Conservation (phyloP, 2,888 invertebrate species). For the Polylopha cassiicola region DNA sequence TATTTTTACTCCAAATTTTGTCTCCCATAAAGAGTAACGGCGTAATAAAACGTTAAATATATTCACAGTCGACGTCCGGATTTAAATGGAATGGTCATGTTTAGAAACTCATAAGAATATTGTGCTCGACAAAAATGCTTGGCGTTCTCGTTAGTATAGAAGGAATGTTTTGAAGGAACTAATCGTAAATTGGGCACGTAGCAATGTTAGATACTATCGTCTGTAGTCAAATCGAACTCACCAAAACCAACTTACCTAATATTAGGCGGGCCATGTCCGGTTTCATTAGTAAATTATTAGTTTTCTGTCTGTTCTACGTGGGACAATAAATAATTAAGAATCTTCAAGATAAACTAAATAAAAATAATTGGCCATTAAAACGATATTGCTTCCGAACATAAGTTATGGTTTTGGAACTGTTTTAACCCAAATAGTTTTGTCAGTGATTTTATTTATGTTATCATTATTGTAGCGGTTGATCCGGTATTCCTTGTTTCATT, state of each 20-base stretch:
- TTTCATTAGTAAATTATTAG: constrained; percentile 19
- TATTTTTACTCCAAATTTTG: constrained; percentile 30
- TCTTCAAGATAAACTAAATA: constrained; percentile 28
- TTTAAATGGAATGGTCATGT: constrained; percentile 67
- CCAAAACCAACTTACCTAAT: constrained; percentile 34
- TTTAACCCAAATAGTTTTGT: constrained; percentile 20
- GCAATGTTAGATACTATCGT: constrained; percentile 62
- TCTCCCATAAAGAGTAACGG: constrained; percentile 52
- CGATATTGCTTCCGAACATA: constrained; percentile 19
- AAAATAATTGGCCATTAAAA: constrained; percentile 20
- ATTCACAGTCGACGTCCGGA: constrained; percentile 46
- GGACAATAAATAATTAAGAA: constrained; percentile 37
- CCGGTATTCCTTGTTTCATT: no score
- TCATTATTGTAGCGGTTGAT: neutral
- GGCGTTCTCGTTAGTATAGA: constrained; percentile 40
- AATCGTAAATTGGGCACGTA: constrained; percentile 61
- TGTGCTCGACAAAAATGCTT: constrained; percentile 59
- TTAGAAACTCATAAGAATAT: constrained; percentile 64
- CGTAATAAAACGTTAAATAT: constrained; percentile 57
- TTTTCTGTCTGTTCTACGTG: constrained; percentile 8
- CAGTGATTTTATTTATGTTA: constrained; percentile 7
- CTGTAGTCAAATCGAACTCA: constrained; percentile 53
- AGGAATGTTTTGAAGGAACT: constrained; percentile 56
- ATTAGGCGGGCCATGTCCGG: constrained; percentile 24
- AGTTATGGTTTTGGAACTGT: constrained; percentile 14